Evolutionary conservation across 2,113 vertebrate species (phyloP), one percentile per base, ranked within the genome.

Genomic region (Danionella cerebrum): DNA sequence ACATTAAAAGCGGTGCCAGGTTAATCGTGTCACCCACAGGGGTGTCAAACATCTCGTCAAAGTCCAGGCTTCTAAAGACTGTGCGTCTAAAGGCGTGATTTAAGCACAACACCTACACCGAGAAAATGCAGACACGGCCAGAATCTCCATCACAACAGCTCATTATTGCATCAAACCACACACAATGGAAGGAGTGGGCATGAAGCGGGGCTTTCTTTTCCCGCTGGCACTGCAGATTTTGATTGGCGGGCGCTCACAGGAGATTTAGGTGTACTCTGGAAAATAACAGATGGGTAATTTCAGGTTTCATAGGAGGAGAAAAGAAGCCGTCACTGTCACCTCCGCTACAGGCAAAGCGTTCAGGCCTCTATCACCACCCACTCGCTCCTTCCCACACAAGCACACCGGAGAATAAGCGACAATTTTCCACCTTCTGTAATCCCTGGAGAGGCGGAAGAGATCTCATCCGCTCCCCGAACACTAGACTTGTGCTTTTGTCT

Each of bases 271-370:
- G 38, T 35, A 38, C 53, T 65, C 36, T 21, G 35, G 24, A 18
- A 67, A 41, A 72, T n/a, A 72, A 45, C 44, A 67, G 70, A 67
- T 67, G n/a, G n/a, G n/a, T n/a, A n/a, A n/a, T n/a, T n/a, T n/a
- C n/a, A n/a, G n/a, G n/a, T n/a, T n/a, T n/a, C n/a, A n/a, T n/a
- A n/a, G n/a, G n/a, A n/a, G n/a, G n/a, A n/a, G n/a, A n/a, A n/a
- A n/a, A n/a, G n/a, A n/a, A n/a, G n/a, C n/a, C n/a, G n/a, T n/a
- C n/a, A n/a, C n/a, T n/a, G n/a, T n/a, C n/a, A n/a, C n/a, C n/a
- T n/a, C n/a, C n/a, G n/a, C n/a, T n/a, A n/a, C n/a, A n/a, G n/a
- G n/a, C n/a, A n/a, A n/a, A n/a, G n/a, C n/a, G n/a, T n/a, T n/a
- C n/a, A n/a, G n/a, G n/a, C n/a, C n/a, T n/a, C n/a, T n/a, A n/a